Base-by-base conservation (phyloP, 1,140 invertebrate genomes). In the Sesamia nonagrioides region DNA sequence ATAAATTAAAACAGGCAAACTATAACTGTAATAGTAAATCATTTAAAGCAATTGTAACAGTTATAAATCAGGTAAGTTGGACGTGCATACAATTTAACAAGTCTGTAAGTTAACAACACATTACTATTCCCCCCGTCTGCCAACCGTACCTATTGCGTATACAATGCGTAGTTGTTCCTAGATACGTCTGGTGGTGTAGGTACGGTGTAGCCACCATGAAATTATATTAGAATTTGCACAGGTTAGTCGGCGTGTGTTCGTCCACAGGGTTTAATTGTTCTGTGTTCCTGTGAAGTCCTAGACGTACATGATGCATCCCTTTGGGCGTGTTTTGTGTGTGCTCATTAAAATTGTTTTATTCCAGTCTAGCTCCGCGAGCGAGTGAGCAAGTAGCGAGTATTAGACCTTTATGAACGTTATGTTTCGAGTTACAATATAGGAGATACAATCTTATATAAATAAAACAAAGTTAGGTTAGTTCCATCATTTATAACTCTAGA, bases 41-140 rank as follows among this genome's bases (percentile, higher is more conserved):
- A 80, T 80, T 66, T 68, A 56, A 54, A 71, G 75, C 76, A 82
- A 82, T 82, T 82, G 71, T 60, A 66, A 80, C 17, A 54, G 52
- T 50, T 56, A 84, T 84, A 84, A 82, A 84, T 84, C 78, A 78
- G 21, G 27, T 80, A 78, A 81, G 76, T 79, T 80, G 58, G 73
- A 82, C 77, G 48, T 80, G 80, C 83, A 84, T 82, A 82, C 78
- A 79, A 80, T 82, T 84, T 82, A 84, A 80, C 83, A 68, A 84
- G 83, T 82, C 80, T 45, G 78, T 82, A 82, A 82, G 50, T 82
- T 82, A 82, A 73, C 82, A 79, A 83, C 79, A 81, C 77, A 79
- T 84, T 84, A 84, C 79, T 84, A 84, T 81, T 84, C 82, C 77
- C 80, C 77, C 79, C 52, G 72, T 68, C 56, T 82, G 77, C 63